These are phyloP conservation scores for Drosophila neocordata DNA, from an alignment of 1,140 invertebrate species.

Conservation along the genomic window DNA sequence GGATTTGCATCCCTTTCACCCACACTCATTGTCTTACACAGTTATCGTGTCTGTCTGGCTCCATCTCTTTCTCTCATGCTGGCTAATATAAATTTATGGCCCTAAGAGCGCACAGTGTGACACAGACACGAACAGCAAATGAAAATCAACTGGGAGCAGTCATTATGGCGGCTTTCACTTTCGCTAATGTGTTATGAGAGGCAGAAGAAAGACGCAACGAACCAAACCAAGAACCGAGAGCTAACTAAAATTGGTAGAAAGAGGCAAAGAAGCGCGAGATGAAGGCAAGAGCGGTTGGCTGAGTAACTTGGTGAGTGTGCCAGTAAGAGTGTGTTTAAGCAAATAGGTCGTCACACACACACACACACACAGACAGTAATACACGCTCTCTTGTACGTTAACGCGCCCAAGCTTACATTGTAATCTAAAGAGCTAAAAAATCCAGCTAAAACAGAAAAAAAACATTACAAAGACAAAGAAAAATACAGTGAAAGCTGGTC, in stretches of 20 bases:
- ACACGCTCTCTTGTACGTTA: constrained; percentile 56
- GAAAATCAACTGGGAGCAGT: constrained; percentile 77
- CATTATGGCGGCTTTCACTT: constrained; percentile 79
- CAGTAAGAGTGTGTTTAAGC: constrained; percentile 60
- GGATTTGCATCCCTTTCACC: constrained; percentile 31
- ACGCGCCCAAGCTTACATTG: constrained; percentile 71
- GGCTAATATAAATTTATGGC: constrained; percentile 74
- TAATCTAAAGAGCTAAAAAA: constrained; percentile 65
- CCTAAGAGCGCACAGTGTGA: constrained; percentile 55
- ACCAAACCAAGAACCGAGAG: constrained; percentile 22
- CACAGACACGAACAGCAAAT: constrained; percentile 65
- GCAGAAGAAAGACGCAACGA: constrained; percentile 35
- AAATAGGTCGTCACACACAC: constrained; percentile 68
- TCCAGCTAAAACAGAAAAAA: constrained; percentile 28
- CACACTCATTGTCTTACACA: constrained; percentile 12
- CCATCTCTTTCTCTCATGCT: constrained; percentile 14
- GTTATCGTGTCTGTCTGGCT: constrained; percentile 15
- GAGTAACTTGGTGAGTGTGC: constrained; percentile 29
- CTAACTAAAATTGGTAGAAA: constrained; percentile 28
- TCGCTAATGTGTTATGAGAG: constrained; percentile 78
- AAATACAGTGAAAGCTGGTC: background rate
- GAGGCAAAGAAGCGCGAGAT: constrained; percentile 7
- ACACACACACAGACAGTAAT: constrained; percentile 23
- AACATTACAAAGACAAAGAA: background rate
- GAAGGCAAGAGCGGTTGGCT: constrained; percentile 2